phyloP scores from a whole-genome alignment of 1,140 invertebrate genomes.

The Ericerus pela region DNA sequence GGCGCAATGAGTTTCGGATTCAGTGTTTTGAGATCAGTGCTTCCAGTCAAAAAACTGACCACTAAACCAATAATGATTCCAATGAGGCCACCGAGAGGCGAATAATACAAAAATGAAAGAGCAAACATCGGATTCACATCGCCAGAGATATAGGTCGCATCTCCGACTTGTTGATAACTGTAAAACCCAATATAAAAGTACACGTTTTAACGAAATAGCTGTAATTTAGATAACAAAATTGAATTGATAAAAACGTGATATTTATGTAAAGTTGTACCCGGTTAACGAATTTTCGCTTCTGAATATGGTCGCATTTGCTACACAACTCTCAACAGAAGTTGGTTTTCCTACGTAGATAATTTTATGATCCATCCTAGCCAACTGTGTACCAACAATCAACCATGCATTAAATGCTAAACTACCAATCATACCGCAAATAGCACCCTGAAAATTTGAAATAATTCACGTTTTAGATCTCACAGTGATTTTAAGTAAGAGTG shows the following conservation, averaged over 20 bases:
- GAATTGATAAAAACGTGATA: too few relatives aligned
- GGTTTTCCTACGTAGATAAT: conserved; percentile 19
- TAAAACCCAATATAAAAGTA: neutral
- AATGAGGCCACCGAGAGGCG: conserved; percentile 46
- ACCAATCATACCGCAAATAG: conserved; percentile 14
- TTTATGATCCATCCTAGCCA: conserved; percentile 3
- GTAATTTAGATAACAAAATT: neutral
- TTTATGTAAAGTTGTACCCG: neutral
- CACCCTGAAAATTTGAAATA: conserved; percentile 17
- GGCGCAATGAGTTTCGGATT: neutral
- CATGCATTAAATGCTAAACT: conserved; percentile 12
- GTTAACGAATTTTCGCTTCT: neutral
- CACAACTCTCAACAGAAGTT: conserved; percentile 16
- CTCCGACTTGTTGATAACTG: neutral
- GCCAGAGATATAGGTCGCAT: too few relatives aligned
- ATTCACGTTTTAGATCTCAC: neutral
- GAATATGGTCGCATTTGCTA: conserved; percentile 10
- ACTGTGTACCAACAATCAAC: conserved; percentile 15
- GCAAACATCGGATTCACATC: neutral
- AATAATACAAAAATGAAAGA: conserved; percentile 48
- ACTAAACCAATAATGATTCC: conserved; percentile 49
- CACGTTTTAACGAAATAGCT: neutral
- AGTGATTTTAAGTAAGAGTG: neutral
- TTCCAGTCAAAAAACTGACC: conserved; percentile 37
- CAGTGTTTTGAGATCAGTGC: neutral